Evolutionary conservation across 2,888 invertebrate species (phyloP).

Genomic region (Notodonta dromedarius): DNA sequence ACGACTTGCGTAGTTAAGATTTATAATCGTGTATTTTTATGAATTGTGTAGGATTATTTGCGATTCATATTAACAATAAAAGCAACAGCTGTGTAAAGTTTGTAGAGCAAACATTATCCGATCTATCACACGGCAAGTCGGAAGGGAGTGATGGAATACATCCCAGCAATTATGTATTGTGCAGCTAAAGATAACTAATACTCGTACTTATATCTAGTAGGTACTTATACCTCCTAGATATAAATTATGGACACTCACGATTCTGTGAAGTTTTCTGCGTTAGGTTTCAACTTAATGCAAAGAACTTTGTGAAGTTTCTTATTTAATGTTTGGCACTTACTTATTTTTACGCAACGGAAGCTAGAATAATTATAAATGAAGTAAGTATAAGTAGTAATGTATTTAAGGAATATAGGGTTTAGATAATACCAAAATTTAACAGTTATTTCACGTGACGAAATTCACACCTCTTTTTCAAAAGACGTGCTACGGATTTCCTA

Average conservation of each 20-base stretch:
- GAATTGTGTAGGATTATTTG: background rate
- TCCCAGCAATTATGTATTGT: conserved; percentile 24
- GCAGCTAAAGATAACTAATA: conserved; percentile 15
- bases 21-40: conserved; percentile 3
- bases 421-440: too few species aligned
- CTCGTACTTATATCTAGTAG: too few species aligned
- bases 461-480: too few species aligned
- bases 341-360: too few species aligned
- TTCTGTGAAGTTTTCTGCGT: background rate
- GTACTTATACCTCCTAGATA: too few species aligned
- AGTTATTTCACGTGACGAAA: too few species aligned
- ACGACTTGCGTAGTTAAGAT: background rate
- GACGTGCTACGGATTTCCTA: too few species aligned
- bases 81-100: conserved; percentile 6
- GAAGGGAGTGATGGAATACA: conserved; percentile 31
- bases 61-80: conserved; percentile 3
- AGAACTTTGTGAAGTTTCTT: background rate
- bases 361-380: too few species aligned
- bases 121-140: conserved; percentile 29
- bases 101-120: conserved; percentile 10
- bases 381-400: too few species aligned
- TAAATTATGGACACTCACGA: background rate
- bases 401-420: too few species aligned
- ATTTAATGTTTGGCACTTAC: too few species aligned
- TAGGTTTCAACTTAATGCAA: background rate